Evolutionary conservation across 2,888 invertebrate species (phyloP), one percentile per base, ranked within the genome.

Genomic region (Ephialtes manifestator): DNA sequence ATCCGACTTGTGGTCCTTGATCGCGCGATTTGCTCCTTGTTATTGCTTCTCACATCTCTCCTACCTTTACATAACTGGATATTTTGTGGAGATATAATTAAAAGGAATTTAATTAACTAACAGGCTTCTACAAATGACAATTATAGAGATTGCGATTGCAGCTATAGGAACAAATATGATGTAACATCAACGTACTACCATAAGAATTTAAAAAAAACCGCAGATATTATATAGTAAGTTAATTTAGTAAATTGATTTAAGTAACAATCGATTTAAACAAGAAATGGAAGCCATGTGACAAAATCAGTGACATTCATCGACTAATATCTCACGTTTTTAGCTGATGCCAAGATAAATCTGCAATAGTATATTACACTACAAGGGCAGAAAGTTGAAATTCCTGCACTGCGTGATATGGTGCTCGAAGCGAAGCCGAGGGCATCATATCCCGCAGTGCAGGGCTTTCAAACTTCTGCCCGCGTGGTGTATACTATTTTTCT

Each of bases 51-150:
- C 11, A 0, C 18, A 7, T 15, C 31, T 60, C 46, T 24, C 31
- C n/a, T 18, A 35, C 18, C 31, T 46, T 63, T 31, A 51, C 31
- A 10, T 31, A 70, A 51, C 46, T 24, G 13, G 4, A 24, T 15
- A 51, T 31, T 28, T 28, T 51, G 13, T 35, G 8, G 39, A 20
- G 7, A 13, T 55, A 35, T 55, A 58, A 72, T 58, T 72, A 11
- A 43, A 43, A 11, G 20, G 39, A 20, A n/a, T 58, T 15, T 35
- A 55, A 67, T 46, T 67, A 67, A 46, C 24, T 46, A 67, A 46
- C 24, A 46, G 46, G 24, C 10, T 46, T 43, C 43, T 24, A 24
- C 1, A 7, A 24, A 55, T 0, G 24, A 13, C 39, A 24, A 15
- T 63, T 31, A 63, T 55, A 15, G 55, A 13, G 8, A 31, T 63